Percentiles rank a stretch among this genome's conserved stretches.
Conservation (phyloP, 2,113 vertebrate genomes). For the Gambusia holbrooki region DNA sequence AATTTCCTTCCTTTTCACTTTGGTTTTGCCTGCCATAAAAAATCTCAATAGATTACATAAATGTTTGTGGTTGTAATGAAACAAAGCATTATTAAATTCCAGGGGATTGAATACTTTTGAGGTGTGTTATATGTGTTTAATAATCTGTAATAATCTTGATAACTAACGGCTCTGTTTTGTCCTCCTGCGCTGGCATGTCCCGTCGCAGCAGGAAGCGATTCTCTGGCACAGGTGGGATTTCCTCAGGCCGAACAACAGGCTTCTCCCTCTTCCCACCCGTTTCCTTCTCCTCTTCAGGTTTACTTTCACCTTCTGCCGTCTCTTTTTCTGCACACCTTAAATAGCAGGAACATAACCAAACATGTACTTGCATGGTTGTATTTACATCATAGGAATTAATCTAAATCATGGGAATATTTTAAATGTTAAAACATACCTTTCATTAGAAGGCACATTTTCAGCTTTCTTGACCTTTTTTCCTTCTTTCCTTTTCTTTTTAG, state of each 20-base stretch:
- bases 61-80: too few relatives aligned
- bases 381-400: not conserved
- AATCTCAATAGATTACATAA: too few relatives aligned
- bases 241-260: conserved; percentile 93
- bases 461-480: conserved; percentile 71
- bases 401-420: not conserved
- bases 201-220: conserved; percentile 94
- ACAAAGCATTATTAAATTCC: not conserved
- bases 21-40: too few relatives aligned
- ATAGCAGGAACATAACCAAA: not conserved
- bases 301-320: conserved; percentile 76
- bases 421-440: conserved; percentile 33
- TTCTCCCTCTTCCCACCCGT: conserved; percentile 88
- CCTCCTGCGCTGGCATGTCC: conserved; percentile 83
- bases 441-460: conserved; percentile 8
- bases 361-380: not conserved
- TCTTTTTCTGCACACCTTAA: conserved; percentile 80
- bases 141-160: not conserved
- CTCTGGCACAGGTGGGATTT: conserved; percentile 97
- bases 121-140: not conserved
- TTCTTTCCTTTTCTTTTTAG: conserved; percentile 84
- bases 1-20: too few relatives aligned
- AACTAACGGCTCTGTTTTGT: conserved; percentile 85
- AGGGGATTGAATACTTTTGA: not conserved
- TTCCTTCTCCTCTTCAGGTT: conserved; percentile 81